phyloP scores from a whole-genome alignment of 1,140 invertebrate genomes.

The Camponotus pennsylvanicus region DNA sequence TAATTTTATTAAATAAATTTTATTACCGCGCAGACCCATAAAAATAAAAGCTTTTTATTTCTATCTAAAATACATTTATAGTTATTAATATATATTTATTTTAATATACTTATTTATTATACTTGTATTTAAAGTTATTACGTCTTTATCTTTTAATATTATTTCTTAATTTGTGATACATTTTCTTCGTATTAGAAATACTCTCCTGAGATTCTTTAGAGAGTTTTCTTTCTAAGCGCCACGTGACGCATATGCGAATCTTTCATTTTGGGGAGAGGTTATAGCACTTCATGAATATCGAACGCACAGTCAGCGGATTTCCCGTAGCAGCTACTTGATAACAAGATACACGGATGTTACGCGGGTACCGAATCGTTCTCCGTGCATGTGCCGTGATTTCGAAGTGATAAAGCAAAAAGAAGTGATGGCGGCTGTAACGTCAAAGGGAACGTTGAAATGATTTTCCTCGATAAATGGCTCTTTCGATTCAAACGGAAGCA shows the following conservation, averaged over 20 bases:
- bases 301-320: constrained; percentile 21
- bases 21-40: too few relatives aligned
- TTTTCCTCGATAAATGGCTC: constrained; percentile 71
- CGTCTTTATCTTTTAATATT: not conserved
- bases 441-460: constrained; percentile 63
- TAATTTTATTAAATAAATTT: not conserved
- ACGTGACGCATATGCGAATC: constrained; percentile 8
- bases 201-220: not conserved
- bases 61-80: not conserved
- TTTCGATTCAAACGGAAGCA: constrained; percentile 52
- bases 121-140: not conserved
- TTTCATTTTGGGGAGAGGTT: constrained; percentile 6
- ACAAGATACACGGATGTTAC: not conserved
- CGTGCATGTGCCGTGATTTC: not conserved
- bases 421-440: constrained; percentile 28
- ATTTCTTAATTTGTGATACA: not conserved
- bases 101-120: not conserved
- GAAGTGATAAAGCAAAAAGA: constrained; percentile 17
- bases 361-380: not conserved
- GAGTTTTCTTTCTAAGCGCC: not conserved
- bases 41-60: not conserved
- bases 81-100: not conserved
- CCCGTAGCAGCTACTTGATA: not conserved
- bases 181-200: not conserved
- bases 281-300: constrained; percentile 2